Conservation (phyloP, 2,113 vertebrate genomes). For the Empidonax alnorum region DNA sequence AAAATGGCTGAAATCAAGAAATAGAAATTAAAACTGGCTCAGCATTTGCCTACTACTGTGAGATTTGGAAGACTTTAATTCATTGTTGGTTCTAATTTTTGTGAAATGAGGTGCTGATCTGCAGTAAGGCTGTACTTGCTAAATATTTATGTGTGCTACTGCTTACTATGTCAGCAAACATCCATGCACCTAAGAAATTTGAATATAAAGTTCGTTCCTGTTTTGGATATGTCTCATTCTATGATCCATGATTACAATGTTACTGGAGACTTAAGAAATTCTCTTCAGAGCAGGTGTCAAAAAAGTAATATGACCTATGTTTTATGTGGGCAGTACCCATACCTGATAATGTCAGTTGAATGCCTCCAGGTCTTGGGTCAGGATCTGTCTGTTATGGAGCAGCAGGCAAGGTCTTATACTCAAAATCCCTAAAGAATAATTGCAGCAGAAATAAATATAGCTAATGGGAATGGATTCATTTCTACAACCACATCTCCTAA, state of each 20-base stretch:
- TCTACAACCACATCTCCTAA: background rate
- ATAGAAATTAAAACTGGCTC: background rate
- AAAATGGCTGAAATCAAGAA: background rate
- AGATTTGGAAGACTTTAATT: background rate
- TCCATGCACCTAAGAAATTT: background rate
- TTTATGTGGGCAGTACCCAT: background rate
- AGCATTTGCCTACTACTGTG: background rate
- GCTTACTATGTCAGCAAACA: background rate
- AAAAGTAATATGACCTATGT: background rate
- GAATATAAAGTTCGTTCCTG: background rate
- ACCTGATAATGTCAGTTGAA: background rate
- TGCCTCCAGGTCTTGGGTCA: background rate
- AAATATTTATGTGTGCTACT: background rate
- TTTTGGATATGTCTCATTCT: background rate
- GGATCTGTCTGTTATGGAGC: background rate
- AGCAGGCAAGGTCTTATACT: background rate
- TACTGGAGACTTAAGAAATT: background rate
- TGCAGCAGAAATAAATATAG: background rate
- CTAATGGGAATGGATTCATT: background rate
- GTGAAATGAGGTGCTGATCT: background rate
- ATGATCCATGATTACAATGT: fast-evolving
- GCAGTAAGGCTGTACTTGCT: background rate
- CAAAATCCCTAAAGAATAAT: background rate
- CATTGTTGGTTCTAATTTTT: background rate
- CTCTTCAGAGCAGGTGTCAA: background rate